Evolutionary conservation across 92 coral and sea anemone species (phyloP).

Genomic region (Chrysogorgia sp.): DNA sequence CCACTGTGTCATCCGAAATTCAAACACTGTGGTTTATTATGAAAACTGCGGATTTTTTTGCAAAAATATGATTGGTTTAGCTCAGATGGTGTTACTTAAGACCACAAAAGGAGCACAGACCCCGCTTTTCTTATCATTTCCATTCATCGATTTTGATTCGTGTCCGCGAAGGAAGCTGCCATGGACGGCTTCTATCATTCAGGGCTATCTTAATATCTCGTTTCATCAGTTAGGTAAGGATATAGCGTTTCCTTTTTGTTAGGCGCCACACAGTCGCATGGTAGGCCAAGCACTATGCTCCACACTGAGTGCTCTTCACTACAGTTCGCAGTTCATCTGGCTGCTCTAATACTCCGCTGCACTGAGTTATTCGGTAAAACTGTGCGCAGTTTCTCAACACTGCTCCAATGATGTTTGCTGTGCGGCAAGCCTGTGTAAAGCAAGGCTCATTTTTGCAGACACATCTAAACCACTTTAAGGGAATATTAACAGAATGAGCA

Average conservation of each 20-base stretch:
- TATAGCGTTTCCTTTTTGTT: slow-evolving; percentile 18
- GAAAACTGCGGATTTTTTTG: too few species aligned
- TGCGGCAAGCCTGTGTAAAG: not conserved
- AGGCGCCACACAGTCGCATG: slow-evolving; percentile 30
- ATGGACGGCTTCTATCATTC: slow-evolving; percentile 1
- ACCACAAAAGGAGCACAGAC: not conserved
- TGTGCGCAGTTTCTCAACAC: not conserved
- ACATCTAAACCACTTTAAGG: not conserved
- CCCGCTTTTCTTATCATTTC: slow-evolving; percentile 8
- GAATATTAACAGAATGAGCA: not conserved
- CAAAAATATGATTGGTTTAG: too few species aligned
- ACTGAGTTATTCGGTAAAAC: too few species aligned
- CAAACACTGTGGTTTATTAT: too few species aligned
- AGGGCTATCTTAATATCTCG: slow-evolving; percentile 8
- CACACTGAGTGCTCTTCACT: slow-evolving; percentile 3
- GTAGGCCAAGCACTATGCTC: slow-evolving; percentile 8
- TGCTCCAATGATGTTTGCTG: not conserved
- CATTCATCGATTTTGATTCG: slow-evolving; percentile 32
- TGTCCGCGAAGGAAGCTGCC: slow-evolving; percentile 2
- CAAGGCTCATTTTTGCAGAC: not conserved
- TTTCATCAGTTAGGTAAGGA: slow-evolving; percentile 35
- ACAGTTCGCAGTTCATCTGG: not conserved
- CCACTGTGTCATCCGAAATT: too few species aligned
- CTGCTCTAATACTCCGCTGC: slow-evolving; percentile 5
- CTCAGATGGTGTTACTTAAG: not conserved